These are phyloP conservation scores for Mus spretus DNA, from an alignment of 2,797 vertebrate species.

Conservation along the genomic window DNA sequence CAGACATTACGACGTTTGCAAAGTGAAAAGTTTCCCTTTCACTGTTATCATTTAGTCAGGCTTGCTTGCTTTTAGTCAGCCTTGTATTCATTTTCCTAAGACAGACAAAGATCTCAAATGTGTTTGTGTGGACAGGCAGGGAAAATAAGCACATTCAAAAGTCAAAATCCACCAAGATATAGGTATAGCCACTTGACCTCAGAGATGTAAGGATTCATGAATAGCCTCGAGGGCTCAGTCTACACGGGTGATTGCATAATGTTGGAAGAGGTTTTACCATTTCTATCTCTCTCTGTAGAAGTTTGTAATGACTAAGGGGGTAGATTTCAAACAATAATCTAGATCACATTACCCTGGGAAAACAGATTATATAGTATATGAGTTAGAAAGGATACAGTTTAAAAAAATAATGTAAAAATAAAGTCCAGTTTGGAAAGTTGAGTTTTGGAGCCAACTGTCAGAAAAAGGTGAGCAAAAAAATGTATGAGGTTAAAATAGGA, in stretches of 20 bases:
- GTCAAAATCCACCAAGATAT: background rate
- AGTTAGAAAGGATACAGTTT: conserved; percentile 20
- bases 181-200: background rate
- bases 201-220: background rate
- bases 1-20: conserved; percentile 4
- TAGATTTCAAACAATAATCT: conserved; percentile 17
- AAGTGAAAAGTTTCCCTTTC: background rate
- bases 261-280: background rate
- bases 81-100: background rate
- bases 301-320: conserved; percentile 21
- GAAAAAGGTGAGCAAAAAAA: conserved; percentile 21
- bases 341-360: background rate
- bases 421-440: conserved; percentile 37
- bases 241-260: background rate
- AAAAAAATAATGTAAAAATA: background rate
- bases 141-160: conserved; percentile 42
- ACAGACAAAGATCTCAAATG: background rate
- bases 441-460: conserved; percentile 18
- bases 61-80: conserved; percentile 9
- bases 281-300: background rate
- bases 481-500: background rate
- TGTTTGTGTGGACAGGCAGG: background rate
- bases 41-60: background rate
- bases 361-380: background rate
- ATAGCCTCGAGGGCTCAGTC: background rate